Evolutionary conservation across 2,797 vertebrate genomes (phyloP).

Genomic region (Danio aesculapii): DNA sequence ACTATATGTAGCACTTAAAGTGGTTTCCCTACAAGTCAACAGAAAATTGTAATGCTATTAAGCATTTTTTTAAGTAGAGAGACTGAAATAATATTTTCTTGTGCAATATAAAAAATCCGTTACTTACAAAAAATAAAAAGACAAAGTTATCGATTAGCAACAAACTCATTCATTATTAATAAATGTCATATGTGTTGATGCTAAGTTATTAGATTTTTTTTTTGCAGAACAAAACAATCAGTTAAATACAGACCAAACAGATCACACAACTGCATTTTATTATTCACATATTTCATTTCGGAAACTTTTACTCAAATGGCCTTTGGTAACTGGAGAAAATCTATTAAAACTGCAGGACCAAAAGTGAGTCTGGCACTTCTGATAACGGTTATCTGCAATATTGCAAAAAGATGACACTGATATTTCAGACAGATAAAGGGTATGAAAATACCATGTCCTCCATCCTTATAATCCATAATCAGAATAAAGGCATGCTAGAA

Average conservation of each 20-base stretch:
- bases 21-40: too few species aligned
- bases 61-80: too few species aligned
- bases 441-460: slow-evolving; percentile 25
- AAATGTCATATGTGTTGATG: neutral
- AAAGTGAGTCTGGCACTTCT: slow-evolving; percentile 33
- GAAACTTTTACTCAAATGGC: slow-evolving; percentile 14
- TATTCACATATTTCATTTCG: neutral
- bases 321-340: slow-evolving; percentile 29
- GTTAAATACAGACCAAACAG: neutral
- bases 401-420: slow-evolving; percentile 43
- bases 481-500: slow-evolving; percentile 30
- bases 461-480: slow-evolving; percentile 21
- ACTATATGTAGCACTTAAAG: too few species aligned
- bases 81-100: too few species aligned
- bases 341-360: slow-evolving; percentile 35
- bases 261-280: slow-evolving; percentile 9
- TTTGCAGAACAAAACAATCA: neutral
- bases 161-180: too few species aligned
- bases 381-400: slow-evolving; percentile 43
- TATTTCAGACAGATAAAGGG: slow-evolving; percentile 44
- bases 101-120: too few species aligned
- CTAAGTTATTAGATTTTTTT: neutral
- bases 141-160: too few species aligned
- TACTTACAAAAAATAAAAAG: too few species aligned
- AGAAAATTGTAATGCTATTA: too few species aligned